phyloP scores from a whole-genome alignment of 2,888 invertebrate species.

The Anthrax anthrax region DNA sequence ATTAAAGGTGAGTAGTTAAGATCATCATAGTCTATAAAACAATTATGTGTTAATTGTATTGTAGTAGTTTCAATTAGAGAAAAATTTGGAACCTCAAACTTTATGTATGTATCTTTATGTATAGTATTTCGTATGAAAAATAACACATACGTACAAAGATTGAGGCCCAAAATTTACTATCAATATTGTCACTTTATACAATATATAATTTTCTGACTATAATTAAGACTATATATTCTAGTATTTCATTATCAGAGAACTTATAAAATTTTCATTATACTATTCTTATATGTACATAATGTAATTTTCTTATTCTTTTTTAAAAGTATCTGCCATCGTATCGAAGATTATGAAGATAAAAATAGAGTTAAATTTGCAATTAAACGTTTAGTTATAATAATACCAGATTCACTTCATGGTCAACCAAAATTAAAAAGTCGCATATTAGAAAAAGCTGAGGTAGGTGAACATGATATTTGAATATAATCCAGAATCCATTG shows the following conservation, averaged over 20 bases:
- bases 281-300: no score
- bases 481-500: background rate
- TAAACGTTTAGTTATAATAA: slow-evolving; percentile 21
- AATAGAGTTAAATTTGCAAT: slow-evolving; percentile 20
- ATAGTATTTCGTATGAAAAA: no score
- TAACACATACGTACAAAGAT: no score
- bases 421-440: slow-evolving; percentile 19
- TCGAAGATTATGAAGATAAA: slow-evolving; percentile 19
- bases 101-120: no score
- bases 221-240: no score
- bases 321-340: slow-evolving; percentile 20
- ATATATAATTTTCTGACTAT: no score
- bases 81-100: no score
- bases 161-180: no score
- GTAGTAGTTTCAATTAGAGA: background rate
- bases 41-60: background rate
- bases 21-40: background rate
- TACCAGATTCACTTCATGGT: slow-evolving; percentile 24
- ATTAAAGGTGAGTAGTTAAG: slow-evolving; percentile 3
- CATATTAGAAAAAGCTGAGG: slow-evolving; percentile 17
- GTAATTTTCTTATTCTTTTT: background rate
- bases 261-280: no score
- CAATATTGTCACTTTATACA: no score
- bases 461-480: slow-evolving; percentile 8
- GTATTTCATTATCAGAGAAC: no score